phyloP scores from a whole-genome alignment of 92 coral and sea anemone genomes.

The Desmophyllum pertusum region DNA sequence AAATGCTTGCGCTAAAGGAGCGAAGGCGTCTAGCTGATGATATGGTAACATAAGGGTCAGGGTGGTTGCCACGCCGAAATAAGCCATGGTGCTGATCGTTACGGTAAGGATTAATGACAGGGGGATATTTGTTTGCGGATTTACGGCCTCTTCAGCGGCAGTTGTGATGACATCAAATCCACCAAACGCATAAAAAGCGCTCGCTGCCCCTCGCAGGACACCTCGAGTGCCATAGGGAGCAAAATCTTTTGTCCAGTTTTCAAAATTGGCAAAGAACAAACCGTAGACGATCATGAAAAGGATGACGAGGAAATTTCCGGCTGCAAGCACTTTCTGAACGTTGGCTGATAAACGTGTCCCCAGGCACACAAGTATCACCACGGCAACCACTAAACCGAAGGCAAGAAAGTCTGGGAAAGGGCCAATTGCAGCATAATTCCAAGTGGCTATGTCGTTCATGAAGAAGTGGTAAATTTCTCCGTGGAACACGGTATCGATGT shows the following conservation, averaged over 20 bases:
- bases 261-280: conserved; percentile 27
- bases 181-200: conserved; percentile 14
- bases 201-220: conserved; percentile 19
- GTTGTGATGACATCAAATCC: conserved; percentile 35
- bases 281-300: conserved; percentile 65
- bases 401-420: conserved; percentile 81
- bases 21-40: conserved; percentile 56
- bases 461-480: conserved; percentile 59
- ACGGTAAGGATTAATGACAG: conserved; percentile 62
- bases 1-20: conserved; percentile 86
- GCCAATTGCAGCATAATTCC: conserved; percentile 58
- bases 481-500: conserved; percentile 63
- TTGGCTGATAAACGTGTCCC: conserved; percentile 67
- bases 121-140: conserved; percentile 73
- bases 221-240: conserved; percentile 27
- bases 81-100: conserved; percentile 56
- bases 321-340: conserved; percentile 51
- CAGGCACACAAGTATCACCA: conserved; percentile 54
- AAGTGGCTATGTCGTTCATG: conserved; percentile 46
- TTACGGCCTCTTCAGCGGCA: conserved; percentile 58
- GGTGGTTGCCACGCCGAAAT: conserved; percentile 71
- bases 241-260: conserved; percentile 26
- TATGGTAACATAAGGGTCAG: conserved; percentile 80
- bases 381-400: conserved; percentile 45
- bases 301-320: conserved; percentile 56